Conservation (phyloP, 2,113 vertebrate genomes). For the Labeo rohita region DNA sequence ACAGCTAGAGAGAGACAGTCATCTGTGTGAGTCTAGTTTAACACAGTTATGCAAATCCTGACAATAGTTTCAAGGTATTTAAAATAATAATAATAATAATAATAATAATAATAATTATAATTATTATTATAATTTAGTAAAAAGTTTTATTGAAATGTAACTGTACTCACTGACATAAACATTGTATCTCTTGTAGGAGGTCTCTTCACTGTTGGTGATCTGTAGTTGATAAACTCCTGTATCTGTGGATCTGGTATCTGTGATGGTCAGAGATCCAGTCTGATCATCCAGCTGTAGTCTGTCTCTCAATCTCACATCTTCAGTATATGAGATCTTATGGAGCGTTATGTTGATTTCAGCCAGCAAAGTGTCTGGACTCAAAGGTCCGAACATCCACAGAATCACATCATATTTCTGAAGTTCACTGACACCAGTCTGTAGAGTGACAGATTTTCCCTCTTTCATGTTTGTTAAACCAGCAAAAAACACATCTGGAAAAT, state of each 20-base stretch:
- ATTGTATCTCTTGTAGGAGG: neutral
- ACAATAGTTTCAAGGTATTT: no score
- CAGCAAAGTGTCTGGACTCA: neutral
- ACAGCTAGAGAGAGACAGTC: neutral
- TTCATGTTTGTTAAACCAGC: neutral
- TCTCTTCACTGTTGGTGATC: neutral
- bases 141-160: no score
- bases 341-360: neutral
- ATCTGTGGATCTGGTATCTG: neutral
- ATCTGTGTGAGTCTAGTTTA: neutral
- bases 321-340: neutral
- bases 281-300: neutral
- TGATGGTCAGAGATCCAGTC: conserved; percentile 6
- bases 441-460: neutral
- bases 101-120: no score
- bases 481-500: neutral
- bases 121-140: no score
- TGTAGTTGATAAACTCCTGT: conserved; percentile 1
- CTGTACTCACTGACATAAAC: neutral
- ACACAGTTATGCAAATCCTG: neutral
- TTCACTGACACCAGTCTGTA: neutral
- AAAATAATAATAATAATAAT: no score
- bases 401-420: neutral
- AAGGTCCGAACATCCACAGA: neutral
- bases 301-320: neutral